Conservation (phyloP, 2,113 vertebrate genomes). For the Python bivittatus region DNA sequence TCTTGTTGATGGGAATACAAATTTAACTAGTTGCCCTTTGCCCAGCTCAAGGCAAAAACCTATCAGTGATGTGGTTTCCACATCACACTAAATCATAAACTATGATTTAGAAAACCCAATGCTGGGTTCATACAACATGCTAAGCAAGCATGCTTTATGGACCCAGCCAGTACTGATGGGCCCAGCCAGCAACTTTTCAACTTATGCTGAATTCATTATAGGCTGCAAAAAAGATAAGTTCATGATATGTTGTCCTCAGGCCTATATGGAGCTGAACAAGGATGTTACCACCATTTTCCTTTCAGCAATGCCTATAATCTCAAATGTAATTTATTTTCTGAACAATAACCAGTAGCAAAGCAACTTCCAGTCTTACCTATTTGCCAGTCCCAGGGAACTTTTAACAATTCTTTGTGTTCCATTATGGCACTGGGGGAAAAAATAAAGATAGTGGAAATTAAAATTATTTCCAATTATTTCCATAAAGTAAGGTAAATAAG, state of each 20-base stretch:
- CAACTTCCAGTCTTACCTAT: constrained; percentile 82
- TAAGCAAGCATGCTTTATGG: not conserved
- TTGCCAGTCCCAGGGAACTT: constrained; percentile 96
- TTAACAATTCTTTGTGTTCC: constrained; percentile 96
- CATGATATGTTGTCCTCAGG: not conserved
- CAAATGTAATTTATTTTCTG: not conserved
- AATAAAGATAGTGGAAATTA: constrained; percentile 56
- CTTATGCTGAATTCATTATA: not conserved
- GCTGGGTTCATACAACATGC: too few relatives aligned
- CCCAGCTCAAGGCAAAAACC: not conserved
- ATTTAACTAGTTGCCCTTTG: not conserved
- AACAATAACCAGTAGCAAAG: constrained; percentile 11
- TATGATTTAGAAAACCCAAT: not conserved
- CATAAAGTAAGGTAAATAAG: constrained; percentile 46
- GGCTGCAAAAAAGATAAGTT: not conserved
- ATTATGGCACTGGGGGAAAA: constrained; percentile 86
- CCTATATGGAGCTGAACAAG: not conserved
- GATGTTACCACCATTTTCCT: not conserved
- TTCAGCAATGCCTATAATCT: not conserved
- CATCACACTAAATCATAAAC: not conserved
- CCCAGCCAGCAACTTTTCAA: not conserved
- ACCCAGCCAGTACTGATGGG: not conserved
- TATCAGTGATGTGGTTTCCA: not conserved
- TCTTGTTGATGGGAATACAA: not conserved
- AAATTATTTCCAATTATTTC: constrained; percentile 43